Evolutionary conservation across 2,113 vertebrate species (phyloP).

Genomic region (Dipodomys stephensi): DNA sequence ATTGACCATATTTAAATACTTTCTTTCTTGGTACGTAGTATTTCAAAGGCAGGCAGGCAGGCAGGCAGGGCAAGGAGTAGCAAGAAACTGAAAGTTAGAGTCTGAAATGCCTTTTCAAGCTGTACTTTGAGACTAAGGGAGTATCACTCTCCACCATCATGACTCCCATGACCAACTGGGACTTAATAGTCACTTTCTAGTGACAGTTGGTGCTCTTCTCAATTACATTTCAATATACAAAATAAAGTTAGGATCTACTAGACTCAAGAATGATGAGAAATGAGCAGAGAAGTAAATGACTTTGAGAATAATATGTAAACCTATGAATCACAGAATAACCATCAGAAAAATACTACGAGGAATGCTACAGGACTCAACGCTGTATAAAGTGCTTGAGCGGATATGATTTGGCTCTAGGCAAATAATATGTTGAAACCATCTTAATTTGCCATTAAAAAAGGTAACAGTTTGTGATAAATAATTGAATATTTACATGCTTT

Average conservation of each 20-base stretch:
- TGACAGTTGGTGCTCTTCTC: neutral
- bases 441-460: slow-evolving; percentile 24
- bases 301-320: neutral
- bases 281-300: neutral
- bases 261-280: neutral
- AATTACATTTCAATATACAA: neutral
- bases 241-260: neutral
- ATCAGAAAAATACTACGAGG: neutral
- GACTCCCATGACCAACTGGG: neutral
- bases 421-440: neutral
- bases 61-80: neutral
- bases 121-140: neutral
- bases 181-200: neutral
- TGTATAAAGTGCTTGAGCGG: neutral
- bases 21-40: neutral
- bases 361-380: neutral
- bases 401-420: neutral
- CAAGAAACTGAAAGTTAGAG: neutral
- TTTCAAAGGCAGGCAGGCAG: neutral
- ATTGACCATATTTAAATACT: neutral
- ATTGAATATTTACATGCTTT: slow-evolving; percentile 33
- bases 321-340: neutral
- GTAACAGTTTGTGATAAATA: neutral
- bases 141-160: neutral
- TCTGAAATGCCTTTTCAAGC: neutral